Evolutionary conservation across 2,888 invertebrate genomes (phyloP).

Genomic region (Drosophila antonietae): DNA sequence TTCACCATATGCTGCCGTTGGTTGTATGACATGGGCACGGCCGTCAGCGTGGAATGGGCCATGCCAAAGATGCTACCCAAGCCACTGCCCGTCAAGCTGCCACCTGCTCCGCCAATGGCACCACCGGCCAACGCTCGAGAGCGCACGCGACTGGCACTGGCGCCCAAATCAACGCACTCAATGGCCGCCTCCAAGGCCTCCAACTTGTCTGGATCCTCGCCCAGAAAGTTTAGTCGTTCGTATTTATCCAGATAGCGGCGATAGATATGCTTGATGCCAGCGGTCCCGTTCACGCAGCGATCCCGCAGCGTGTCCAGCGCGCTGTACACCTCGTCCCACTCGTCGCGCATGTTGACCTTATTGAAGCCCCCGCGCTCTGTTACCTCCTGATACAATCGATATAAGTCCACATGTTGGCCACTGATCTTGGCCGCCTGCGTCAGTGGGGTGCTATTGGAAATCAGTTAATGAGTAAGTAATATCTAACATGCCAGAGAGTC

Average conservation of each 20-base stretch:
- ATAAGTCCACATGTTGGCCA: conserved; percentile 96
- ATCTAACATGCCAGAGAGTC: not conserved
- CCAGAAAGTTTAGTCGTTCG: conserved; percentile 94
- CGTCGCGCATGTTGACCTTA: conserved; percentile 96
- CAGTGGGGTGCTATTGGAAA: conserved; percentile 86
- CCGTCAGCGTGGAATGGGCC: conserved; percentile 62
- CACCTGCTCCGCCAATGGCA: conserved; percentile 87
- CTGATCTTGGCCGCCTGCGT: conserved; percentile 90
- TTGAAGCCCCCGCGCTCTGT: conserved; percentile 97
- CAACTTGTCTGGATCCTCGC: conserved; percentile 93
- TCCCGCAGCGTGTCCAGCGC: conserved; percentile 91
- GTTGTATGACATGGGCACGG: conserved; percentile 91
- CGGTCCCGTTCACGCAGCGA: conserved; percentile 94
- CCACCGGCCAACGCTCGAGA: conserved; percentile 83
- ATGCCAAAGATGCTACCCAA: conserved; percentile 77
- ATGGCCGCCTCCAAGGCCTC: conserved; percentile 86
- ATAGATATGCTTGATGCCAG: conserved; percentile 93
- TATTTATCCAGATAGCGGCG: conserved; percentile 93
- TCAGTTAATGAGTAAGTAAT: not conserved
- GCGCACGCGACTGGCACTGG: conserved; percentile 91
- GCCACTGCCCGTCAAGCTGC: conserved; percentile 85
- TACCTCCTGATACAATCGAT: conserved; percentile 95
- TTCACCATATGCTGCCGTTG: conserved; percentile 91
- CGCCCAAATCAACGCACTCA: conserved; percentile 86
- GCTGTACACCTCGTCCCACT: conserved; percentile 94